A percentile compares a stretch with the other conserved stretches of the same genome.
Conservation (phyloP, 92 coral and sea anemone species). For the Pocillopora meandrina region DNA sequence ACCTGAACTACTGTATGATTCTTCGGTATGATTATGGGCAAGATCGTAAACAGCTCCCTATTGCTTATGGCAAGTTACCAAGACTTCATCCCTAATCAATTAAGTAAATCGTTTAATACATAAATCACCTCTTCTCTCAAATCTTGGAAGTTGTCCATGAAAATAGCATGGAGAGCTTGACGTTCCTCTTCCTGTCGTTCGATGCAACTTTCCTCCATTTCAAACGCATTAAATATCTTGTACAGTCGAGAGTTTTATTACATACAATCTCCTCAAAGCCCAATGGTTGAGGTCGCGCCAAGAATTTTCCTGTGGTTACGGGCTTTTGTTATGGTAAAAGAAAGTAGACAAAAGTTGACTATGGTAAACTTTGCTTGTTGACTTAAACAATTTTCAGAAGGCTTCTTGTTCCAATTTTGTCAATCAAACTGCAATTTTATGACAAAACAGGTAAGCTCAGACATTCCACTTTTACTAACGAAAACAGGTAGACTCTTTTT, state of each 20-base stretch:
- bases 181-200: conserved; percentile 93
- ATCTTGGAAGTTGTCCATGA: conserved; percentile 94
- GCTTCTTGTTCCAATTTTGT: neutral
- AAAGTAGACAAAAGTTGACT: neutral
- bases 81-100: too few species aligned
- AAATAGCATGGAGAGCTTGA: conserved; percentile 90
- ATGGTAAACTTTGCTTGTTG: conserved; percentile 7
- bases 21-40: too few species aligned
- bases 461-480: conserved; percentile 10
- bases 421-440: conserved; percentile 14
- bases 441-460: neutral
- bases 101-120: neutral
- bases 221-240: neutral
- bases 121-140: conserved; percentile 64
- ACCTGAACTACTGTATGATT: too few species aligned
- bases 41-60: too few species aligned
- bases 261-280: neutral
- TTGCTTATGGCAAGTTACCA: too few species aligned
- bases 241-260: neutral
- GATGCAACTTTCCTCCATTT: conserved; percentile 79
- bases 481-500: neutral
- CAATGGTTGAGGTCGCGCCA: conserved; percentile 3
- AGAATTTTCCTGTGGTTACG: neutral
- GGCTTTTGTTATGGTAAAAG: conserved; percentile 3
- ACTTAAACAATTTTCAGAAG: neutral